A percentile compares a stretch with the other conserved stretches of the same genome.
These are phyloP conservation scores for Sarcophaga subvicina DNA, from an alignment of 2,888 invertebrate genomes.

Conservation along the genomic window DNA sequence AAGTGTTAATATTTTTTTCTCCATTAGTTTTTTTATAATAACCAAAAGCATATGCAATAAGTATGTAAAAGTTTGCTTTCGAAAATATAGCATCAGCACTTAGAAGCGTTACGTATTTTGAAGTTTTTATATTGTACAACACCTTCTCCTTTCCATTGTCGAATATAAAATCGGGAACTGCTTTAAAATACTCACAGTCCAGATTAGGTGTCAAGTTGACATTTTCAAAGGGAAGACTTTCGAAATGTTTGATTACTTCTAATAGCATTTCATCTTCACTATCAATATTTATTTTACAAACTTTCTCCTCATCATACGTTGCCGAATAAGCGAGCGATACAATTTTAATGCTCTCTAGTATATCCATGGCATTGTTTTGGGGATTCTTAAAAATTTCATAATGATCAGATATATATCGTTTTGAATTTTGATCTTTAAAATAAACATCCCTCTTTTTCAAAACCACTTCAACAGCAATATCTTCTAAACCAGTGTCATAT, in stretches of 20 bases:
- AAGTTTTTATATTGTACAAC: conserved; percentile 47
- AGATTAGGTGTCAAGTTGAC: conserved; percentile 1
- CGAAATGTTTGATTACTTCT: conserved; percentile 13
- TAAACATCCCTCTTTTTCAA: background rate
- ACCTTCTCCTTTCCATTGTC: conserved; percentile 4
- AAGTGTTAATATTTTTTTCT: conserved; percentile 16
- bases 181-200: conserved; percentile 23
- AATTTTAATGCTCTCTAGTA: conserved; percentile 32
- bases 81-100: background rate
- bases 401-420: background rate
- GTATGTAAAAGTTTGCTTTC: conserved; percentile 14
- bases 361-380: conserved; percentile 13
- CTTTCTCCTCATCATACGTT: background rate
- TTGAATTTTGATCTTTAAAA: background rate
- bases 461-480: conserved; percentile 21
- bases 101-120: background rate
- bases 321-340: conserved; percentile 7
- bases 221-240: background rate
- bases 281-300: background rate
- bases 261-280: background rate
- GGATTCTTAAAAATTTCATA: conserved; percentile 31
- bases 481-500: background rate
- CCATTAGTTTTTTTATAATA: conserved; percentile 34
- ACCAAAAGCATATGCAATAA: conserved; percentile 44
- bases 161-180: conserved; percentile 42